Conservation (phyloP, 2,113 vertebrate genomes). For the Manacus vitellinus region DNA sequence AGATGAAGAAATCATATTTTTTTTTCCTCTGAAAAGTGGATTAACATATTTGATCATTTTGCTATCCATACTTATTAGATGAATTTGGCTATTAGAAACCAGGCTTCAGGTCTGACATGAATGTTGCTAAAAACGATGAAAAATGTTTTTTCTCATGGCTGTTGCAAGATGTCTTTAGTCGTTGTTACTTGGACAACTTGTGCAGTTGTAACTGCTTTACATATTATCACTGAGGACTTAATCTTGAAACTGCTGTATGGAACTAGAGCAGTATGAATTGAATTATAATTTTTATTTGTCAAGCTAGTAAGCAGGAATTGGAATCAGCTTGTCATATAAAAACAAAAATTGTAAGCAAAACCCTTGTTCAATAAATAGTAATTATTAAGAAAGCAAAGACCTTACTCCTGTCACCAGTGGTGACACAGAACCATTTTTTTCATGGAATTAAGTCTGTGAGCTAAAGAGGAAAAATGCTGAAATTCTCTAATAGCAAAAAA, state of each 20-base stretch:
- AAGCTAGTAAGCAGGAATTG: neutral
- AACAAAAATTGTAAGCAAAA: slow-evolving; percentile 15
- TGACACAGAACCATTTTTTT: neutral
- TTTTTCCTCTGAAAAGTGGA: neutral
- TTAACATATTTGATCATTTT: neutral
- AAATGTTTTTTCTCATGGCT: neutral
- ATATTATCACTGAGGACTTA: neutral
- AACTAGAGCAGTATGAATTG: neutral
- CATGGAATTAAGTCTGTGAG: neutral
- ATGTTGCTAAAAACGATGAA: neutral
- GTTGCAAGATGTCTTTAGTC: neutral
- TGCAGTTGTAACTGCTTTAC: neutral
- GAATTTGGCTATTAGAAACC: neutral
- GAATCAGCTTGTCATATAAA: neutral
- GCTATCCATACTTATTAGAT: neutral
- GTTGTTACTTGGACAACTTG: neutral
- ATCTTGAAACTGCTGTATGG: neutral
- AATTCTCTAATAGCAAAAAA: slow-evolving; percentile 29
- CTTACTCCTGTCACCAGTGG: neutral
- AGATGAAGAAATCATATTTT: neutral
- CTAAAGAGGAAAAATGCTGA: neutral
- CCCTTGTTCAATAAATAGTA: neutral
- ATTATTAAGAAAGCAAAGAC: neutral
- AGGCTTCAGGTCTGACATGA: neutral
- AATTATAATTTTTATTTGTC: neutral